phyloP scores from a whole-genome alignment of 1,140 invertebrate genomes.

The Drosophila nebulosa region DNA sequence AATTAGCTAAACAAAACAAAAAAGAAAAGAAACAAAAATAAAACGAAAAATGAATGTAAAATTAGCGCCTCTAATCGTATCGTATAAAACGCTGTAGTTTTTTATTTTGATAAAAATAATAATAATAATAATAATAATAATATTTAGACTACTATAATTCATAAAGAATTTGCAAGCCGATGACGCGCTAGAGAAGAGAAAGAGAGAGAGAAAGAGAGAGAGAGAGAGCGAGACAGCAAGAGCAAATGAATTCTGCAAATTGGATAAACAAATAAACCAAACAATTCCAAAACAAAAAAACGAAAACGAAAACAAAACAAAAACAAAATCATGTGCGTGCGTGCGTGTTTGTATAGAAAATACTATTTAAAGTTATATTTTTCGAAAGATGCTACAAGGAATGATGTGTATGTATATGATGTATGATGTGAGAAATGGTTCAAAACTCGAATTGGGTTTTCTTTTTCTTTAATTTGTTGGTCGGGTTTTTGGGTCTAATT shows the following conservation, averaged over 20 bases:
- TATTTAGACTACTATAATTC: background rate
- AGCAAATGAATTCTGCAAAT: background rate
- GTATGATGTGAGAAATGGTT: background rate
- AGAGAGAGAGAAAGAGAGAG: background rate
- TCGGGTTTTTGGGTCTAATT: conserved; percentile 1
- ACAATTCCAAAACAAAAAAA: background rate
- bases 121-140: background rate
- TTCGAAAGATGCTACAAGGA: conserved; percentile 10
- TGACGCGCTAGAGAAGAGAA: too few species aligned
- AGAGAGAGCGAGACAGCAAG: background rate
- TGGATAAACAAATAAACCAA: background rate
- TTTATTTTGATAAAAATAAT: conserved; percentile 40
- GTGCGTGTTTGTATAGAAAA: background rate
- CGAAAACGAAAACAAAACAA: too few species aligned
- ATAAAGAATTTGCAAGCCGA: conserved; percentile 2
- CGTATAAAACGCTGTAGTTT: conserved; percentile 36
- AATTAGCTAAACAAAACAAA: background rate
- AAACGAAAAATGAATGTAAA: background rate
- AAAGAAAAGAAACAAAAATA: too few species aligned
- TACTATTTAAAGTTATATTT: conserved; percentile 6
- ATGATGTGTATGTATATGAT: background rate
- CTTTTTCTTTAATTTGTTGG: background rate
- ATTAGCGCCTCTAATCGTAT: conserved; percentile 32
- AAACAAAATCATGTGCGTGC: background rate
- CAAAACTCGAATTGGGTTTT: background rate